Conservation (phyloP, 2,113 vertebrate genomes). For the Copsychus sechellarum region DNA sequence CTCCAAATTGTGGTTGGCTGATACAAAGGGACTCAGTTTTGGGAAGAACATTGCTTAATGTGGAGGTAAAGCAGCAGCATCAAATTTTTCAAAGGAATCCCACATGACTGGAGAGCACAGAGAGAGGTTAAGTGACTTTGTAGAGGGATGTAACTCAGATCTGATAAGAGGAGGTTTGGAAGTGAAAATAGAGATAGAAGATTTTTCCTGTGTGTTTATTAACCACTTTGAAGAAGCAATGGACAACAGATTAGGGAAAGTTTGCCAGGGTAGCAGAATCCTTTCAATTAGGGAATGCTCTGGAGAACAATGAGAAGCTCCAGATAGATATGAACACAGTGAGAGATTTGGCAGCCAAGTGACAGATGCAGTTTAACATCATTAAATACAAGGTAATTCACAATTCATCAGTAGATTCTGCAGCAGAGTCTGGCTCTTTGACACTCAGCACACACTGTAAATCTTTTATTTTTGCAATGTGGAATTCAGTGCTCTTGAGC, state of each 20-base stretch:
- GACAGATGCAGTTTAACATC: constrained; percentile 6
- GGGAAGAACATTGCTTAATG: neutral
- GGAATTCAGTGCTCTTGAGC: neutral
- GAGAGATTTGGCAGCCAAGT: constrained; percentile 34
- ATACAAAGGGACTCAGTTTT: neutral
- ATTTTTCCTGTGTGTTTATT: neutral
- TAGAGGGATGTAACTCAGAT: neutral
- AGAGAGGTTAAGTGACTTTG: neutral
- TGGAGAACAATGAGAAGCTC: constrained; percentile 36
- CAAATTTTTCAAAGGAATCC: neutral
- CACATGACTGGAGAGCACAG: neutral
- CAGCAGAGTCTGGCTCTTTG: neutral
- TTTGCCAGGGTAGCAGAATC: constrained; percentile 31
- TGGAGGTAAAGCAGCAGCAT: neutral
- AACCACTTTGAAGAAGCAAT: constrained; percentile 8
- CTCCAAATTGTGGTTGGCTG: neutral
- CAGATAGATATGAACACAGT: neutral
- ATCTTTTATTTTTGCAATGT: neutral
- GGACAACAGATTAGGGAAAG: neutral
- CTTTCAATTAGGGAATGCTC: constrained; percentile 53
- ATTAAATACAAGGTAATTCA: constrained; percentile 45
- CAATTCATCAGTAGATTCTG: constrained; percentile 7
- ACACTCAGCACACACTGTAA: neutral
- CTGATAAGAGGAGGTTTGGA: neutral
- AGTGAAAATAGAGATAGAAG: neutral